Percentiles rank a stretch among this genome's conserved stretches.
Evolutionary conservation across 2,888 invertebrate species (phyloP).

Genomic region (Zhengitettix transpicula): DNA sequence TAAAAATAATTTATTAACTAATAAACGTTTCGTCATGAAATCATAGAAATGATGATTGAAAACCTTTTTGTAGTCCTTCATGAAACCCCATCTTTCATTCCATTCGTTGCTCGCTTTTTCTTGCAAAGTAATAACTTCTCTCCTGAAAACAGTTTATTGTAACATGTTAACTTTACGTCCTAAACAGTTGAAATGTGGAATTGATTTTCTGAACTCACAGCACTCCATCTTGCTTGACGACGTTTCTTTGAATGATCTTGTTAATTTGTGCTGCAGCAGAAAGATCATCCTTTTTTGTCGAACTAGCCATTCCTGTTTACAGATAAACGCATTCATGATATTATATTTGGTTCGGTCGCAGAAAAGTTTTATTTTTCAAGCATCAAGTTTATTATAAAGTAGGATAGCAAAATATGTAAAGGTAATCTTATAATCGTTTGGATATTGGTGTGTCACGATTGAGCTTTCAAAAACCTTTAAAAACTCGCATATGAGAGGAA

Average conservation of each 20-base stretch:
- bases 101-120: conserved; percentile 20
- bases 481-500: no score
- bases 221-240: not conserved
- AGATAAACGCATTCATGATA: no score
- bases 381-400: no score
- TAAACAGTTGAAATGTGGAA: no score
- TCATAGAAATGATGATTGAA: not conserved
- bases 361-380: no score
- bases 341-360: no score
- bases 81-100: conserved; percentile 23
- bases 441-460: no score
- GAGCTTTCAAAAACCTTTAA: no score
- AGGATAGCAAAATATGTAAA: no score
- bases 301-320: not conserved
- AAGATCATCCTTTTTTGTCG: not conserved
- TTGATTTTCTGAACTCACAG: not conserved
- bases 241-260: not conserved
- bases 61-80: conserved; percentile 20
- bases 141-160: conserved; percentile 17
- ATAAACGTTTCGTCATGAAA: no score
- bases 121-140: conserved; percentile 21
- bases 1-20: no score
- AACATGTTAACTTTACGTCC: not conserved
- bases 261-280: not conserved
- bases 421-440: no score